Evolutionary conservation across 2,888 invertebrate genomes (phyloP), one percentile per base, ranked within the genome.

Genomic region (Galerucella calmariensis): DNA sequence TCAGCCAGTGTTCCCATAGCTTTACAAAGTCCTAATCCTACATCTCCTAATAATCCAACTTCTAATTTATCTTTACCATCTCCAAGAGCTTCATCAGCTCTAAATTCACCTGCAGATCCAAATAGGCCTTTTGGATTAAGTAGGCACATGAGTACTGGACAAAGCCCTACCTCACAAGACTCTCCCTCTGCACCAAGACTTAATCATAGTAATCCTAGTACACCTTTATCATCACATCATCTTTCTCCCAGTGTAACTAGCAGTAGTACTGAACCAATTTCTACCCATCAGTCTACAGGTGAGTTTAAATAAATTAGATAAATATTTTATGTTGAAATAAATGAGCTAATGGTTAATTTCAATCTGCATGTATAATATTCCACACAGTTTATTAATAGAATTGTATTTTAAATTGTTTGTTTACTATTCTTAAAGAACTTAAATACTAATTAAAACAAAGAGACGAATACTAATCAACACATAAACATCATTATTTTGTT

Each of bases 1-100:
- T 93, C 93, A 72, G 92, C 93, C 51, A 93, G 93, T 81, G 93
- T 93, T 78, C 93, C 93, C 61, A 93, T 93, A 78, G 92, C 93
- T 56, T 90, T 92, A 81, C 92, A 93, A 83, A 93, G 93, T 82
- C 93, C 93, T 12, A 93, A 92, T 86, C 93, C 94, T 0, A 90
- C 91, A 63, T 93, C 93, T 79, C 93, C 93, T 1, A 92, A 92
- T 80, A 93, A 93, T 84, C 91, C 92, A 63, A 92, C 92, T 69
- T 92, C 92, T 75, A 92, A 93, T 86, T 85, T 93, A 62, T 93
- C 94, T 16, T 86, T 94, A 78, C 93, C 94, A n/a, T 94, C 94
- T 66, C 94, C 94, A 0, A 89, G 93, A 62, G 91, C 92, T 73
- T 91, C 92, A 77, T 91, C 93, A 27, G 92, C 92, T 46, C 87